Conservation (phyloP, 92 coral and sea anemone species). For the Zoanthus sociatus region DNA sequence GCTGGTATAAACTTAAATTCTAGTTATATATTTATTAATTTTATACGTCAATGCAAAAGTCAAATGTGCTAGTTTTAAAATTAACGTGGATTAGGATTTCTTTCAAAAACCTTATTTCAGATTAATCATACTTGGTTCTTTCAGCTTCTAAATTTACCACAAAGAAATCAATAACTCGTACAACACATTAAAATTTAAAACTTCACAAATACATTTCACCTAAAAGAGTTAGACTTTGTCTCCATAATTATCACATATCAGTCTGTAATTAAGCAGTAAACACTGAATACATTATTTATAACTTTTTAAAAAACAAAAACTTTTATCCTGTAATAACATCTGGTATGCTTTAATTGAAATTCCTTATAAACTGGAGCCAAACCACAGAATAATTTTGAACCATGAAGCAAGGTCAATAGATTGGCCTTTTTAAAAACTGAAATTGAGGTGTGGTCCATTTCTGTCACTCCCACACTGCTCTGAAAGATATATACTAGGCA, state of each 20-base stretch:
- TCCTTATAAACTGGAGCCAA: conserved; percentile 2
- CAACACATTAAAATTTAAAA: no score
- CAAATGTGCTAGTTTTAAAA: no score
- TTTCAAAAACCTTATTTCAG: background rate
- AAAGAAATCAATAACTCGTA: background rate
- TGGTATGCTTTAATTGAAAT: background rate
- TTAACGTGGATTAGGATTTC: no score
- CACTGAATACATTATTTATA: background rate
- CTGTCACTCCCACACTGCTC: background rate
- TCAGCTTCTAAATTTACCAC: background rate
- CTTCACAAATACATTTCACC: no score
- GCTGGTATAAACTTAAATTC: no score
- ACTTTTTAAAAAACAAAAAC: background rate
- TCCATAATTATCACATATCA: no score
- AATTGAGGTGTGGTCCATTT: conserved; percentile 31
- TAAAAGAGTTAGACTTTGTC: no score
- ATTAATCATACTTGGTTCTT: background rate
- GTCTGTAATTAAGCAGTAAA: no score
- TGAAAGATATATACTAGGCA: background rate
- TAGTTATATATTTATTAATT: no score
- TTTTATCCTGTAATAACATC: background rate
- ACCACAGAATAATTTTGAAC: background rate
- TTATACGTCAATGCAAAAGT: no score
- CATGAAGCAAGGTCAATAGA: conserved; percentile 19
- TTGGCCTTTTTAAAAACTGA: background rate